Evolutionary conservation across 2,797 vertebrate genomes (phyloP).

Genomic region (Epinephelus malabaricus): DNA sequence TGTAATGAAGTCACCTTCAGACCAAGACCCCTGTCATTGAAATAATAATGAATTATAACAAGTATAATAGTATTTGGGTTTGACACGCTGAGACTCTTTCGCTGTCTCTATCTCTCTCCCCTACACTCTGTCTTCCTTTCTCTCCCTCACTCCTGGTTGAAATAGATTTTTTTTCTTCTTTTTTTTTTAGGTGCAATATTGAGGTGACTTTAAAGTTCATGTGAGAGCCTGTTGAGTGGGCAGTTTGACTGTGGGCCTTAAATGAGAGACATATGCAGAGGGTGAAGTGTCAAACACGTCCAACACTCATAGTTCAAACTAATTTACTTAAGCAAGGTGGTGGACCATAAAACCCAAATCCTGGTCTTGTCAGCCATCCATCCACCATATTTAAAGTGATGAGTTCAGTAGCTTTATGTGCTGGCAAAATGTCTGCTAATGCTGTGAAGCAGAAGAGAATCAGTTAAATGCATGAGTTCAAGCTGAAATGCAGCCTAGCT

Average conservation of each 20-base stretch:
- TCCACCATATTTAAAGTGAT: slow-evolving; percentile 44
- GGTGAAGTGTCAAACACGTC: slow-evolving; percentile 56
- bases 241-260: slow-evolving; percentile 61
- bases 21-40: slow-evolving; percentile 84
- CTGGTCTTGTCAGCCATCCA: slow-evolving; percentile 27
- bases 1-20: slow-evolving; percentile 93
- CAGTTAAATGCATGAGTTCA: slow-evolving; percentile 13
- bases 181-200: slow-evolving; percentile 43
- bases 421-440: slow-evolving; percentile 4
- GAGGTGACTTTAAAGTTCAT: slow-evolving; percentile 64
- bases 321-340: slow-evolving; percentile 59
- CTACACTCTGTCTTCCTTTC: slow-evolving; percentile 22
- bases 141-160: slow-evolving; percentile 24
- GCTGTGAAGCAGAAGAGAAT: neutral
- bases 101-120: slow-evolving; percentile 28
- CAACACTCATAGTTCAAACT: slow-evolving; percentile 46
- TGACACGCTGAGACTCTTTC: slow-evolving; percentile 69
- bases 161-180: slow-evolving; percentile 17
- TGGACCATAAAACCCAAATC: slow-evolving; percentile 56
- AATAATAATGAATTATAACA: slow-evolving; percentile 89
- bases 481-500: neutral
- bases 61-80: slow-evolving; percentile 83
- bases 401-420: slow-evolving; percentile 40
- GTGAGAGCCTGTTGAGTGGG: slow-evolving; percentile 54
- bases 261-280: slow-evolving; percentile 65